Conservation (phyloP, 2,888 invertebrate species). For the Caenorhabditis becei region DNA sequence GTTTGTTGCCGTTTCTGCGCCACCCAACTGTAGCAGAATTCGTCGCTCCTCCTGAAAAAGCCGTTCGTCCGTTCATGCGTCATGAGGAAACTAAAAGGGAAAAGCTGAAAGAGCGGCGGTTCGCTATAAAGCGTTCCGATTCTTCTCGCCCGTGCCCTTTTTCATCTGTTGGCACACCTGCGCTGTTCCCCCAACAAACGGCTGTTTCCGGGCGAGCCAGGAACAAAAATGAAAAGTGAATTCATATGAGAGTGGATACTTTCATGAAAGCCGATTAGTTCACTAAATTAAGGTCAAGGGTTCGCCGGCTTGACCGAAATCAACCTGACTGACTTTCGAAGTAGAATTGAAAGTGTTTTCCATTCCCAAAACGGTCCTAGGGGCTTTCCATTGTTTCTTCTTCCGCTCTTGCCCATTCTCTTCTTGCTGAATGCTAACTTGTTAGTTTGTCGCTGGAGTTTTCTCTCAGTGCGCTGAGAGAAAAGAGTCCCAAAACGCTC, state of each 20-base stretch:
- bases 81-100: neutral
- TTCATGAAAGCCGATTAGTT: constrained; percentile 15
- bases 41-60: neutral
- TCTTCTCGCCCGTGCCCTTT: neutral
- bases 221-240: neutral
- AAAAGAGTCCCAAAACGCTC: constrained; percentile 23
- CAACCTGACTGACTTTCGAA: neutral
- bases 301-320: neutral
- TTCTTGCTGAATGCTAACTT: neutral
- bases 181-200: neutral
- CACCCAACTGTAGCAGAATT: constrained; percentile 9
- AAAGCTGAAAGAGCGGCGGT: neutral
- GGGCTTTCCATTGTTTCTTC: neutral
- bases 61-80: neutral
- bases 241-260: neutral
- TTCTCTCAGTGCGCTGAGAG: neutral
- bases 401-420: neutral
- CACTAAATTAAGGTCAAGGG: constrained; percentile 38
- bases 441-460: constrained; percentile 7
- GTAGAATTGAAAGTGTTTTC: neutral
- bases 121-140: neutral
- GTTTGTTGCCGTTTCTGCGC: constrained; percentile 33
- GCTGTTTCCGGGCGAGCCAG: neutral
- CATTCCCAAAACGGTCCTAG: neutral
- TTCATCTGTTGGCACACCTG: constrained; percentile 16